phyloP scores from a whole-genome alignment of 2,113 vertebrate genomes.

The Xiphias gladius region DNA sequence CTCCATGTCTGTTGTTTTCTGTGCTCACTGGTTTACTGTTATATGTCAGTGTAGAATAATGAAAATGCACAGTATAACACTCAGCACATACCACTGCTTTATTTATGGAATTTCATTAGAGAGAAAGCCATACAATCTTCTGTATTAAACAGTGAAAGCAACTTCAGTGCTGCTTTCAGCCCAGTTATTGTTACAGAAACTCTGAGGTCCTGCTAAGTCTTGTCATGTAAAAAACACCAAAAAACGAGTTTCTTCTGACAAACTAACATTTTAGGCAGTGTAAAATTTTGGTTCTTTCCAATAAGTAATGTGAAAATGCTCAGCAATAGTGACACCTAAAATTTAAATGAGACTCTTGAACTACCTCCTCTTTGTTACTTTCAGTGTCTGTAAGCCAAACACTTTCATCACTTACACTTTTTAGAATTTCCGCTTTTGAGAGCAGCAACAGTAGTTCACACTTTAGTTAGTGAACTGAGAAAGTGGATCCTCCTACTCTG shows the following conservation, averaged over 20 bases:
- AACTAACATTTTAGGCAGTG: slow-evolving; percentile 1
- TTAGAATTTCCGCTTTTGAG: slow-evolving; percentile 36
- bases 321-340: slow-evolving; percentile 23
- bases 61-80: slow-evolving; percentile 37
- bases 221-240: slow-evolving; percentile 1
- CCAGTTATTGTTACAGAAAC: neutral
- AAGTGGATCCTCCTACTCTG: neutral
- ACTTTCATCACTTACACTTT: slow-evolving; percentile 32
- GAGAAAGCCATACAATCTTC: slow-evolving; percentile 32
- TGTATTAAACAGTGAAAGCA: slow-evolving; percentile 30
- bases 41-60: slow-evolving; percentile 25
- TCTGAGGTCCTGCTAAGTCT: slow-evolving; percentile 1
- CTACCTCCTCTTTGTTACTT: slow-evolving; percentile 2
- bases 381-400: slow-evolving; percentile 16
- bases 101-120: slow-evolving; percentile 51
- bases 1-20: slow-evolving; percentile 15
- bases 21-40: neutral
- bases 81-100: slow-evolving; percentile 30
- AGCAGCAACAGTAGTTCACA: slow-evolving; percentile 11
- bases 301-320: slow-evolving; percentile 31
- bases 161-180: slow-evolving; percentile 3
- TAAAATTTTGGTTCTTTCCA: neutral
- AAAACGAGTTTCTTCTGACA: slow-evolving; percentile 2
- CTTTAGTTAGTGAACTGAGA: slow-evolving; percentile 33
- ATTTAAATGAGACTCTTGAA: slow-evolving; percentile 29